Base-by-base conservation (phyloP, 1,140 invertebrate genomes). In the Cataglyphis hispanica region DNA sequence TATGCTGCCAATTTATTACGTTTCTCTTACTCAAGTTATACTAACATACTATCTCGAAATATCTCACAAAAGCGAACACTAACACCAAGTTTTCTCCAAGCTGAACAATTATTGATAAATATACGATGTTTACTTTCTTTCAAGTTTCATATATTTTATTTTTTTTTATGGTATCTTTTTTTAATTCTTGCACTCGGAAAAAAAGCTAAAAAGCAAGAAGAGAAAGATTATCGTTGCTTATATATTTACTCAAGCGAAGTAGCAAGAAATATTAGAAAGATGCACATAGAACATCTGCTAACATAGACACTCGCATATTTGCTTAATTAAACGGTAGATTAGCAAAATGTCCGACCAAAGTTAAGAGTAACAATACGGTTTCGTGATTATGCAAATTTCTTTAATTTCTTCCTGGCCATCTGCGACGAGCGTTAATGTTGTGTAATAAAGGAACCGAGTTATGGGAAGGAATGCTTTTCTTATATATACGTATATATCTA, bases 241-340 rank as follows among this genome's bases (percentile, higher is more conserved):
- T 10, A 50, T 19, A 31, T 72, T 34, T 2, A 56, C 13, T 25
- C 22, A 58, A 40, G 19, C 22, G 19, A 25, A 58, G 53, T 43
- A 56, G 22, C 37, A 37, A 72, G 37, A 27, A 60, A 81, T 72
- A 19, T 60, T 43, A 31, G 27, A 50, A 70, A 70, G 22, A 70
- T 43, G 25, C 66, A n/a, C 34, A 43, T 27, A 43, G 40, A 34
- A 46, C 53, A 60, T 83, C 67, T 56, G 37, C 37, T 70, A 70
- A 70, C 53, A n/a, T 34, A 37, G 22, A 56, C 19, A n/a, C 78
- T 72, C 67, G 67, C 78, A 46, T 83, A 83, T 83, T 83, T 83
- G 78, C 66, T 83, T 83, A 83, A 83, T 72, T 83, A 83, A 83
- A 83, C 43, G 37, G 66, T 60, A 83, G 78, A 83, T 83, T 72